Evolutionary conservation across 2,888 invertebrate genomes (phyloP).

Genomic region (Tipula helvola): DNA sequence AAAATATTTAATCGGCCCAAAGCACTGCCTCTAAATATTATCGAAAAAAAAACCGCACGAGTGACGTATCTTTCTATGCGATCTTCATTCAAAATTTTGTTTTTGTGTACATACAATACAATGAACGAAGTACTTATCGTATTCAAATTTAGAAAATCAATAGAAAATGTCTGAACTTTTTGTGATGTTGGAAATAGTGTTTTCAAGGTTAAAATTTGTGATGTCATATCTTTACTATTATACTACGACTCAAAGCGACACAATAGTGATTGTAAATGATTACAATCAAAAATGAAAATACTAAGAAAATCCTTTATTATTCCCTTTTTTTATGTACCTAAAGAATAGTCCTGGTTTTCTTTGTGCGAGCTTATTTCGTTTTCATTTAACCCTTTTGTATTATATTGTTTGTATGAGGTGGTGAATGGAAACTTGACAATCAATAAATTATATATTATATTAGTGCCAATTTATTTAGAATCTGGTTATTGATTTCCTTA

Average conservation of each 20-base stretch:
- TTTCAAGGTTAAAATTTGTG: neutral
- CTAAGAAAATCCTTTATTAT: neutral
- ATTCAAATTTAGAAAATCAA: neutral
- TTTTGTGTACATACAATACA: neutral
- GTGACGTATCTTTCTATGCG: neutral
- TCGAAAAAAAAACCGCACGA: neutral
- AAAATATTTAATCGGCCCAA: no score
- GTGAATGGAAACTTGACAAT: neutral
- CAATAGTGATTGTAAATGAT: neutral
- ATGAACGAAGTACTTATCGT: neutral
- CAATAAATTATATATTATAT: neutral
- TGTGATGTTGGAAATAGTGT: neutral
- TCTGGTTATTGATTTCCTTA: neutral
- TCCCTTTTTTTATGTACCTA: neutral
- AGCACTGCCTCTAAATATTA: neutral
- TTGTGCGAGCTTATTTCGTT: neutral
- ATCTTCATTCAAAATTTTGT: neutral
- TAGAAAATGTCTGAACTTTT: neutral
- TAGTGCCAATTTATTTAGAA: neutral
- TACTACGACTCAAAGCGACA: neutral
- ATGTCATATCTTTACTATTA: neutral
- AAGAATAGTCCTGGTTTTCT: neutral
- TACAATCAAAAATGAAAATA: neutral
- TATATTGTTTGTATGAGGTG: neutral
- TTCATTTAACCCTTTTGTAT: neutral